These are phyloP conservation scores for Cerastis leucographa DNA, from an alignment of 2,888 invertebrate genomes.

Conservation along the genomic window DNA sequence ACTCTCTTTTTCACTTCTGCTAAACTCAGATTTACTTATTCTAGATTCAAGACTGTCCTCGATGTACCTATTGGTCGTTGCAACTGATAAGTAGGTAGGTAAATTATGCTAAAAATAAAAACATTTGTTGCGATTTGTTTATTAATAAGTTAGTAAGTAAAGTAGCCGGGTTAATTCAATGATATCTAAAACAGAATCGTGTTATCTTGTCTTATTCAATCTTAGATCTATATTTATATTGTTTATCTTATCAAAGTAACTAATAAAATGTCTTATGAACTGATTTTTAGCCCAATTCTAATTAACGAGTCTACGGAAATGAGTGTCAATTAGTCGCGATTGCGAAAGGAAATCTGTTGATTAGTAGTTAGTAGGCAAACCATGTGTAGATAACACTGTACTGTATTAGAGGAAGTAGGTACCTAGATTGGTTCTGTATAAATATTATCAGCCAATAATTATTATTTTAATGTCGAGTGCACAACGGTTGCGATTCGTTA, in stretches of 20 bases:
- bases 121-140: neutral
- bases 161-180: conserved; percentile 9
- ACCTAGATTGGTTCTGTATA: neutral
- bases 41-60: neutral
- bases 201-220: conserved; percentile 32
- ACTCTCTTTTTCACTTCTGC: neutral
- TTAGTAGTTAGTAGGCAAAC: conserved; percentile 2
- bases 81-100: neutral
- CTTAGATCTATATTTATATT: conserved; percentile 19
- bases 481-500: neutral
- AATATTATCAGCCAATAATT: neutral
- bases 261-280: conserved; percentile 28
- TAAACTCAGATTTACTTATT: neutral
- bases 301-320: conserved; percentile 40
- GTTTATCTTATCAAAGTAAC: conserved; percentile 25
- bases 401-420: neutral
- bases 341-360: conserved; percentile 30
- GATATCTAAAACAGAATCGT: conserved; percentile 20
- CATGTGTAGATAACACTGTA: conserved; percentile 12
- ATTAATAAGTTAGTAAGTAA: neutral
- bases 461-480: neutral
- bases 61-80: neutral
- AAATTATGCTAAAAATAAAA: conserved; percentile 4
- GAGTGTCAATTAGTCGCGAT: conserved; percentile 11
- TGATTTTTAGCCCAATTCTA: conserved; percentile 28